Base-by-base conservation (phyloP, 2,888 invertebrate species). In the Andricus curvator region DNA sequence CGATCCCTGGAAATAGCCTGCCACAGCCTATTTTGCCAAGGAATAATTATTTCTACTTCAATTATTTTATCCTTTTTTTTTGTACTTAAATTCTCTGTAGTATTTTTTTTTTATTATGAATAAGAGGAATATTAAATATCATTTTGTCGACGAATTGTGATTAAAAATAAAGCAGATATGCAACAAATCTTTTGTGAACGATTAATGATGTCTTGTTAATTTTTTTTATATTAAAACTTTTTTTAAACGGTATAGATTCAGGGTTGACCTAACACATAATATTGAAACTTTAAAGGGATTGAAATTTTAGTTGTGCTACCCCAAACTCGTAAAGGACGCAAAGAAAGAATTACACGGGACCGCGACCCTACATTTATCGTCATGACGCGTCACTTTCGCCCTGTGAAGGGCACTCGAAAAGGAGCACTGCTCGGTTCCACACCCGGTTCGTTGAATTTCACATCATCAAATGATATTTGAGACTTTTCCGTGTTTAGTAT, bases 371-470 rank as follows among this genome's bases (percentile, higher is more conserved):
- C 56, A 74, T 56, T 74, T 74, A 74, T 74, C 74, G 56, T 22
- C 56, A 74, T 74, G 74, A 74, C 56, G 74, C 56, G 74, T 74
- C 74, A 74, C 74, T 74, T 74, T 74, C 74, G 33, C 74, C 74
- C 33, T 60, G 56, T 74, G 74, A 74, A 74, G 74, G 74, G 74
- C 74, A 74, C 74, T 74, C 56, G 33, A 74, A 74, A 74, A 74
- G 33, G 29, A 56, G 51, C 51, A 74, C 11, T 70, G 22, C 56
- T 56, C 33, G n/a, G 74, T 15, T 74, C 37, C 20, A 74, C 56
- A 60, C 33, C n/a, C 37, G 51, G 74, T 56, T 74, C 33, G 56
- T 74, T 74, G 74, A 74, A 74, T 56, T 51, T 74, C 56, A 33
- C 33, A 33, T 74, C 22, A 70, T 70, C 20, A 51, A 74, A 74